phyloP scores from a whole-genome alignment of 2,797 vertebrate species.

The Xyrichtys novacula region DNA sequence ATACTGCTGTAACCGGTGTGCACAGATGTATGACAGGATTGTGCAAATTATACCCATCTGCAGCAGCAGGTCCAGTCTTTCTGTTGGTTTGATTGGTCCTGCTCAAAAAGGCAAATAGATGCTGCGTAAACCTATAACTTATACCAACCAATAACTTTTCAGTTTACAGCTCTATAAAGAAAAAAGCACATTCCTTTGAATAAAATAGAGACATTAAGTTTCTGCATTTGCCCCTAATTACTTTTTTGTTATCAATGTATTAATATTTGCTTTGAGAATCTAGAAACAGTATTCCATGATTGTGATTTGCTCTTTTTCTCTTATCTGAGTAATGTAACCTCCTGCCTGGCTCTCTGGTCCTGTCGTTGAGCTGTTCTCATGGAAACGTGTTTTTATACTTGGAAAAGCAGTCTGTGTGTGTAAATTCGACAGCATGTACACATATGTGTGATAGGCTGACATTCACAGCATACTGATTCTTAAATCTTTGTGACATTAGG shows the following conservation, averaged over 20 bases:
- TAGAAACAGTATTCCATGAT: background rate
- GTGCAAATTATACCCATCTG: too few relatives aligned
- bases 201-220: background rate
- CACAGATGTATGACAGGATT: too few relatives aligned
- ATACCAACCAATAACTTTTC: too few relatives aligned
- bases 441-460: slow-evolving; percentile 9
- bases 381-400: slow-evolving; percentile 58
- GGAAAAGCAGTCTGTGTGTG: slow-evolving; percentile 29
- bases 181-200: background rate
- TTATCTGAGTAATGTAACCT: slow-evolving; percentile 15
- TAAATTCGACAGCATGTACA: background rate
- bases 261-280: slow-evolving; percentile 3
- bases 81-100: too few relatives aligned
- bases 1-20: too few relatives aligned
- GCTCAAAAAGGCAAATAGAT: too few relatives aligned
- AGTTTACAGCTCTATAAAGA: background rate
- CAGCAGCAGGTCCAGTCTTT: too few relatives aligned
- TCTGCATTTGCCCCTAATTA: background rate
- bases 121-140: too few relatives aligned
- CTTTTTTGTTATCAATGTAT: background rate
- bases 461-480: slow-evolving; percentile 34
- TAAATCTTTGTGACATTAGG: slow-evolving; percentile 48
- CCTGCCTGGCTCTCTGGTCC: slow-evolving; percentile 14
- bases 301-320: background rate
- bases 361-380: slow-evolving; percentile 64